Percentiles rank a stretch among this genome's conserved stretches.
Evolutionary conservation across 2,113 vertebrate genomes (phyloP).

Genomic region (Ovis aries): ARS-UI_Ramb_v3.0 NC_056055.1:187437501-187438000

Average conservation of each 20-base stretch:
- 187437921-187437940: background rate
- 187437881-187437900: background rate
- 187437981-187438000: background rate
- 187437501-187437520: background rate
- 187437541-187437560: background rate
- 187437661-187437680: background rate
- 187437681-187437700: background rate
- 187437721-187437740: background rate
- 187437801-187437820: background rate
- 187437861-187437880: background rate
- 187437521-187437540: background rate
- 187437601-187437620: background rate
- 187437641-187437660: background rate
- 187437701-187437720: background rate
- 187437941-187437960: background rate
- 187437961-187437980: background rate
- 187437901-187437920: background rate
- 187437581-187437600: background rate
- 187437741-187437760: background rate
- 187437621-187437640: background rate
- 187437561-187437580: background rate
- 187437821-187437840: accelerated
- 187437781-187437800: background rate
- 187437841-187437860: background rate
- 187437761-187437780: background rate